Conservation (phyloP, 1,140 invertebrate species). For the Heliothis virescens region DNA sequence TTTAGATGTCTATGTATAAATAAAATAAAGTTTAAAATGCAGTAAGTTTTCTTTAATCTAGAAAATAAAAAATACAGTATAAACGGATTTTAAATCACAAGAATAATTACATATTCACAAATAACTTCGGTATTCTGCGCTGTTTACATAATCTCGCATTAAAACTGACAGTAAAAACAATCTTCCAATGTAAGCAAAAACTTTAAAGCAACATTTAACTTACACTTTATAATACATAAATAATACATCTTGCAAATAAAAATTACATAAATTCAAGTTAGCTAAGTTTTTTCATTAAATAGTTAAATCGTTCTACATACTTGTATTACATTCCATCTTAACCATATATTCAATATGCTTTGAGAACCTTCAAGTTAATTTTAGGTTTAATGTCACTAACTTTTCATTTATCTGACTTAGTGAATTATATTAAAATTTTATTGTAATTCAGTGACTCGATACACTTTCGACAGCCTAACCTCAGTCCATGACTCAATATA, state of each 20-base stretch:
- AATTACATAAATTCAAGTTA: constrained; percentile 85
- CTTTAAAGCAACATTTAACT: constrained; percentile 85
- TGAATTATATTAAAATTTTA: constrained; percentile 64
- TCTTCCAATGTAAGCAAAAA: constrained; percentile 80
- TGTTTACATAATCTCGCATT: constrained; percentile 77
- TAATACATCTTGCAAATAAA: constrained; percentile 85
- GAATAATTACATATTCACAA: constrained; percentile 87
- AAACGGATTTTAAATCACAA: constrained; percentile 86
- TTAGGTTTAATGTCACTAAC: constrained; percentile 57
- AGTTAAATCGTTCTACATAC: constrained; percentile 79
- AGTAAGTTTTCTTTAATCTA: constrained; percentile 86
- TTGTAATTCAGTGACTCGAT: constrained; percentile 53
- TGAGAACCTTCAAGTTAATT: constrained; percentile 67
- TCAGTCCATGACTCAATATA: constrained; percentile 73
- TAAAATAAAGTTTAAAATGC: constrained; percentile 57
- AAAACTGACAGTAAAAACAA: constrained; percentile 81
- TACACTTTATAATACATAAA: constrained; percentile 85
- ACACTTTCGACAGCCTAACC: constrained; percentile 60
- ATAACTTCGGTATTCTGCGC: constrained; percentile 77
- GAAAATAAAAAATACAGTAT: constrained; percentile 86
- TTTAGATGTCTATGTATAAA: constrained; percentile 16
- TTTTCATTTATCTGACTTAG: constrained; percentile 70
- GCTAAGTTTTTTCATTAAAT: constrained; percentile 80
- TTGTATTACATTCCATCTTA: constrained; percentile 66
- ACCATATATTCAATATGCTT: constrained; percentile 58